Conservation (phyloP, 2,888 invertebrate genomes). For the Heteromyza rotundicornis region DNA sequence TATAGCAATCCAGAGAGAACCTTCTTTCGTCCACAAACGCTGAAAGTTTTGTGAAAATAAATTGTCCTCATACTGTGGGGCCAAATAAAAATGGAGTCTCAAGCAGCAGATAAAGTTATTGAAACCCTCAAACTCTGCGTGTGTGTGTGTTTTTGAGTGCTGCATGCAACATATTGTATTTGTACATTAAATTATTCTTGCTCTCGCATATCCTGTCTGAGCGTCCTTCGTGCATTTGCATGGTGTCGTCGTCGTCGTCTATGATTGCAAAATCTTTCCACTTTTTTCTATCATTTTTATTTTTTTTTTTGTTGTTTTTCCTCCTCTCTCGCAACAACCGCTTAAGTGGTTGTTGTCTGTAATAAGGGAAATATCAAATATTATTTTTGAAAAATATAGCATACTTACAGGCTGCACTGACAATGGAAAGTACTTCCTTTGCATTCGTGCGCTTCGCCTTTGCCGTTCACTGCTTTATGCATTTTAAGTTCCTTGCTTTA, state of each 20-base stretch:
- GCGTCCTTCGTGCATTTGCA: neutral
- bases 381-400: neutral
- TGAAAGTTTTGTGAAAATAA: no score
- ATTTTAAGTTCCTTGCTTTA: neutral
- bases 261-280: no score
- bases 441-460: no score
- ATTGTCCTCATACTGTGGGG: neutral
- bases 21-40: no score
- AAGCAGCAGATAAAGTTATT: conserved; percentile 1
- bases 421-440: neutral
- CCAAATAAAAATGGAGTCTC: neutral
- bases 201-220: conserved; percentile 39
- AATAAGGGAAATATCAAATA: conserved; percentile 2
- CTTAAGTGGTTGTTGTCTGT: neutral
- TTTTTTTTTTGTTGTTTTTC: neutral
- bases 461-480: neutral
- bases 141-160: neutral
- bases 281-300: neutral
- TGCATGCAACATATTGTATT: conserved; percentile 37
- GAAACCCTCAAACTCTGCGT: neutral
- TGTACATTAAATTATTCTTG: conserved; percentile 53
- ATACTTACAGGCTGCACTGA: neutral
- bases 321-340: neutral
- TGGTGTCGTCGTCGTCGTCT: no score
- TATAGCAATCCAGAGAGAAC: neutral